These are phyloP conservation scores for Cyanoderma ruficeps DNA, from an alignment of 2,113 vertebrate genomes.

Conservation along the genomic window DNA sequence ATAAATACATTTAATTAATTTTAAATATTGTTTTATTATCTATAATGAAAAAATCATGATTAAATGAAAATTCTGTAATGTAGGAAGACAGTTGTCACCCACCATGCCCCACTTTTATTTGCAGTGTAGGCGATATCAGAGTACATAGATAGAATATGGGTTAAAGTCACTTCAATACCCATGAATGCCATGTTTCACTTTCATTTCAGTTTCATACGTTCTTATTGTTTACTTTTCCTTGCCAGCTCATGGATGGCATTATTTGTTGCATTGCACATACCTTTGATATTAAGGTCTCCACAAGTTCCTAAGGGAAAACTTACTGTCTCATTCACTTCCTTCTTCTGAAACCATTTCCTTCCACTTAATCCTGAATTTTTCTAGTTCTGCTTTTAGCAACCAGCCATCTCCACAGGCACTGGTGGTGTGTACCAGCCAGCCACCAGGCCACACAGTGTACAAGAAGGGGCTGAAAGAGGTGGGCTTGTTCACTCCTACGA, in stretches of 20 bases:
- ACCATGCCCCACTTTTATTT: neutral
- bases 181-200: neutral
- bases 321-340: neutral
- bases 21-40: neutral
- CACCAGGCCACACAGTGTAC: neutral
- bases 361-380: neutral
- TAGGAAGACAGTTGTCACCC: neutral
- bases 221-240: neutral
- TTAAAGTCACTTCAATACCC: neutral
- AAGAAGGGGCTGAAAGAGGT: neutral
- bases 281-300: neutral
- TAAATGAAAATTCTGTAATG: neutral
- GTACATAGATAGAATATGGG: neutral
- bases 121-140: neutral
- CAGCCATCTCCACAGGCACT: neutral
- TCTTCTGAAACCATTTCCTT: neutral
- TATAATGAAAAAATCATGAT: neutral
- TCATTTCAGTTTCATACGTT: neutral
- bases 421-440: neutral
- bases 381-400: neutral
- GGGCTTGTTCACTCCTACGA: rapidly evolving
- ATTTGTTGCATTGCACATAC: neutral
- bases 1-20: neutral
- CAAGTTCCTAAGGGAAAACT: neutral
- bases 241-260: neutral